These are phyloP conservation scores for Poeciliopsis turrubarensis DNA, from an alignment of 2,113 vertebrate genomes.

Conservation along the genomic window DNA sequence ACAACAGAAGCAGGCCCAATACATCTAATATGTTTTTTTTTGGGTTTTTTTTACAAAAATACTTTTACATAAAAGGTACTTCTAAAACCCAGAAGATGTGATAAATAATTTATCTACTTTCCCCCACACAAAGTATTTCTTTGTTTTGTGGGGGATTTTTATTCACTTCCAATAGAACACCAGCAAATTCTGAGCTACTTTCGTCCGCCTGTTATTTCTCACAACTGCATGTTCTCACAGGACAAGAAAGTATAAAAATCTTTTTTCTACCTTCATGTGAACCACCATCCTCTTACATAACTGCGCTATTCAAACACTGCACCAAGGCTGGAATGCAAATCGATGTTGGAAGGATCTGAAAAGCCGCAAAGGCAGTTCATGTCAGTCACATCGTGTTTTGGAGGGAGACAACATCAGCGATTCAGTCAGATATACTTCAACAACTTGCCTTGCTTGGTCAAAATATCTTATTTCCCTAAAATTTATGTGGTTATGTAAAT, in stretches of 20 bases:
- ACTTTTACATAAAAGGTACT: background rate
- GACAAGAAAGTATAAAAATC: slow-evolving; percentile 18
- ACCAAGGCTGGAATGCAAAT: slow-evolving; percentile 32
- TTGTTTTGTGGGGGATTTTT: background rate
- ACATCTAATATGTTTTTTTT: slow-evolving; percentile 6
- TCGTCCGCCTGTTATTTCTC: background rate
- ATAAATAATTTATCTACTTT: background rate
- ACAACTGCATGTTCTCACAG: slow-evolving; percentile 19
- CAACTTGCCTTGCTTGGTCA: background rate
- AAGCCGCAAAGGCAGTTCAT: slow-evolving; percentile 1
- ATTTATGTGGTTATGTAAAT: background rate
- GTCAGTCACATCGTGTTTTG: background rate
- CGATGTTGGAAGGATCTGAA: slow-evolving; percentile 13
- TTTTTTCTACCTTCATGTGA: slow-evolving; percentile 13
- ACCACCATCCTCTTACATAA: slow-evolving; percentile 35
- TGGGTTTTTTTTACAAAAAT: background rate
- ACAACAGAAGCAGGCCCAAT: background rate
- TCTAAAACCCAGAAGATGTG: background rate
- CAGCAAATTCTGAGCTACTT: background rate
- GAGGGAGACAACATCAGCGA: slow-evolving; percentile 8
- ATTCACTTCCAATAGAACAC: slow-evolving; percentile 7
- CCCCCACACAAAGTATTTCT: background rate
- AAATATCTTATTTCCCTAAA: slow-evolving; percentile 3
- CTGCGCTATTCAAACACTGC: slow-evolving; percentile 13
- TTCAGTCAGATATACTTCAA: background rate